Conservation (phyloP, 2,797 vertebrate genomes). For the Iguana delicatissima region DNA sequence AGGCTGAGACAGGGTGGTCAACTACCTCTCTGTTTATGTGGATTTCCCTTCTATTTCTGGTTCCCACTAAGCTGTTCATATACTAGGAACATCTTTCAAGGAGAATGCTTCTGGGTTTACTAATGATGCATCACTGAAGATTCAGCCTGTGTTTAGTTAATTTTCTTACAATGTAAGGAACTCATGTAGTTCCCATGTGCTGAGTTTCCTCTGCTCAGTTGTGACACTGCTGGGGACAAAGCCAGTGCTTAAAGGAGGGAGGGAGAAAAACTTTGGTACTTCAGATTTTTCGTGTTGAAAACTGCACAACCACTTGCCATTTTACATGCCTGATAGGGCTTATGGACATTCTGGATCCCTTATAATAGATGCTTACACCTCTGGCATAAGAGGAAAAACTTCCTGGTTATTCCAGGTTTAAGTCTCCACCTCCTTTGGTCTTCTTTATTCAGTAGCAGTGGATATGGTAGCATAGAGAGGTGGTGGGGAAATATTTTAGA, state of each 20-base stretch:
- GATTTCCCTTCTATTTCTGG: not conserved
- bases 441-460: not conserved
- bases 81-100: not conserved
- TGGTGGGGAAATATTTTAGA: not conserved
- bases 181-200: not conserved
- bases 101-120: not conserved
- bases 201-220: not conserved
- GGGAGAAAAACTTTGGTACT: not conserved
- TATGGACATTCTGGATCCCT: not conserved
- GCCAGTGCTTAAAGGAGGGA: not conserved
- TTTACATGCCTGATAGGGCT: not conserved
- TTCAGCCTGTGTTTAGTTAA: not conserved
- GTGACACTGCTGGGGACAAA: not conserved
- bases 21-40: not conserved
- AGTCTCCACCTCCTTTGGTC: not conserved
- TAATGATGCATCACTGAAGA: not conserved
- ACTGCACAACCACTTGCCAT: not conserved
- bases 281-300: too few species aligned
- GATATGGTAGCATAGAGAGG: not conserved
- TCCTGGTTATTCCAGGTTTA: not conserved
- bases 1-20: not conserved
- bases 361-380: not conserved
- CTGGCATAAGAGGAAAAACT: not conserved
- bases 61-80: conserved; percentile 7
- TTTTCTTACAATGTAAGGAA: not conserved